phyloP scores from a whole-genome alignment of 2,113 vertebrate species.

The Gila orcuttii region DNA sequence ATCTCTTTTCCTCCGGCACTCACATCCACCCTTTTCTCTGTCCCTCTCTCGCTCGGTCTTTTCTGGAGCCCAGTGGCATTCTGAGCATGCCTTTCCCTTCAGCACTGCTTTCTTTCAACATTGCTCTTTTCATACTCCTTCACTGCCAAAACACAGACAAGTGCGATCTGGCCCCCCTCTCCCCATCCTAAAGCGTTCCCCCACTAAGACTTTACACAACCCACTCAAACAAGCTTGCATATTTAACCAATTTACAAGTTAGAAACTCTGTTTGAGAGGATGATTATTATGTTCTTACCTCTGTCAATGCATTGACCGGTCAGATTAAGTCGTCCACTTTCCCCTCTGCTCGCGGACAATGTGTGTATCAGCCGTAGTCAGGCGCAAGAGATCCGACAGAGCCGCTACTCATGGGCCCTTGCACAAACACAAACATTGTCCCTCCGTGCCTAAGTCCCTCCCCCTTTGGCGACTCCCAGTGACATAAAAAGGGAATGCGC shows the following conservation, averaged over 20 bases:
- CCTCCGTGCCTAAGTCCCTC: conserved; percentile 72
- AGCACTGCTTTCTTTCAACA: conserved; percentile 60
- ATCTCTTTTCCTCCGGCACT: neutral
- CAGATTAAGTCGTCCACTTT: conserved; percentile 67
- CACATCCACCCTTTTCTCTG: conserved; percentile 32
- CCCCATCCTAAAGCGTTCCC: conserved; percentile 48
- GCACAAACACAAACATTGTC: conserved; percentile 81
- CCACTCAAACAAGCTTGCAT: conserved; percentile 38
- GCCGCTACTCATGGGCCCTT: conserved; percentile 74
- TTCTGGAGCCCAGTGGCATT: conserved; percentile 65
- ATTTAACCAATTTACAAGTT: conserved; percentile 24
- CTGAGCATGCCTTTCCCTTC: conserved; percentile 77
- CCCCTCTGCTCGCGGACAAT: conserved; percentile 67
- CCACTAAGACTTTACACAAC: conserved; percentile 44
- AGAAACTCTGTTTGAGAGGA: neutral
- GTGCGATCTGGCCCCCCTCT: conserved; percentile 55
- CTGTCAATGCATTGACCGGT: conserved; percentile 63
- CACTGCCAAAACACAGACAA: conserved; percentile 76
- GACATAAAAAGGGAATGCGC: conserved; percentile 65
- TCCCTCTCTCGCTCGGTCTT: conserved; percentile 29
- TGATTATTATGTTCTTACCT: conserved; percentile 65
- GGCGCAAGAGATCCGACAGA: conserved; percentile 71
- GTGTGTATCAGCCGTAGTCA: conserved; percentile 69
- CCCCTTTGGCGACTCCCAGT: conserved; percentile 72
- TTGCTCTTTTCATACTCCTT: conserved; percentile 69